Conservation (phyloP, 2,797 vertebrate genomes). For the Trematomus bernacchii region DNA sequence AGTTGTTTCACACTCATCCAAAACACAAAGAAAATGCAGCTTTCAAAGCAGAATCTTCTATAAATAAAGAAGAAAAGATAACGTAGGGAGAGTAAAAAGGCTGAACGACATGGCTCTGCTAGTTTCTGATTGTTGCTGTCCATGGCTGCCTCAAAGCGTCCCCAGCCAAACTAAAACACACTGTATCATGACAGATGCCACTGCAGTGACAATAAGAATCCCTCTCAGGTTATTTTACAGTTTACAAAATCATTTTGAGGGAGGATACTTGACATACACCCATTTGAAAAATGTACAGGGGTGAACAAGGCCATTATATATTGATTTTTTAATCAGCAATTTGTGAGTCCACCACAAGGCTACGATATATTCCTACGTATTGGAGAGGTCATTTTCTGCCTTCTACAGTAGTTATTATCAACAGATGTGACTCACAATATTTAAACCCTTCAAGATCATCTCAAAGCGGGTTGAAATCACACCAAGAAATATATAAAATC, state of each 20-base stretch:
- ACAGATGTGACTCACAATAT: constrained; percentile 58
- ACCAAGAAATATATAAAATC: constrained; percentile 55
- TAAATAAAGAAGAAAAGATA: constrained; percentile 41
- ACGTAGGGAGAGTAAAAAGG: constrained; percentile 37
- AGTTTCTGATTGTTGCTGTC: constrained; percentile 47
- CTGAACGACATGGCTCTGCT: constrained; percentile 51
- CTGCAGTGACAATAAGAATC: constrained; percentile 45
- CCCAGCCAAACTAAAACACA: constrained; percentile 37
- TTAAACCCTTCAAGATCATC: constrained; percentile 57
- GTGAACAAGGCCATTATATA: constrained; percentile 53
- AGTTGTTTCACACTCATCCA: constrained; percentile 45
- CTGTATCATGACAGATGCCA: constrained; percentile 33
- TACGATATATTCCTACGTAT: constrained; percentile 52
- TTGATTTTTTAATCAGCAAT: constrained; percentile 37
- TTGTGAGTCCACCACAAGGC: constrained; percentile 50
- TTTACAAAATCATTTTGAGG: constrained; percentile 25
- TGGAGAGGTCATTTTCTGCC: constrained; percentile 46
- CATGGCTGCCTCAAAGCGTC: constrained; percentile 26
- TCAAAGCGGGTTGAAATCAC: constrained; percentile 66
- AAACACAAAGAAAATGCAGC: constrained; percentile 49
- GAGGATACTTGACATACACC: constrained; percentile 35
- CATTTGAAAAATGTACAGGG: constrained; percentile 31
- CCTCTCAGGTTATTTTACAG: constrained; percentile 47
- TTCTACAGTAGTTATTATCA: constrained; percentile 39
- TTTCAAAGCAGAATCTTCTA: constrained; percentile 53